Percentiles rank a stretch among this genome's conserved stretches.
Evolutionary conservation across 2,797 vertebrate genomes (phyloP).

Genomic region (Danio jaintianensis): DNA sequence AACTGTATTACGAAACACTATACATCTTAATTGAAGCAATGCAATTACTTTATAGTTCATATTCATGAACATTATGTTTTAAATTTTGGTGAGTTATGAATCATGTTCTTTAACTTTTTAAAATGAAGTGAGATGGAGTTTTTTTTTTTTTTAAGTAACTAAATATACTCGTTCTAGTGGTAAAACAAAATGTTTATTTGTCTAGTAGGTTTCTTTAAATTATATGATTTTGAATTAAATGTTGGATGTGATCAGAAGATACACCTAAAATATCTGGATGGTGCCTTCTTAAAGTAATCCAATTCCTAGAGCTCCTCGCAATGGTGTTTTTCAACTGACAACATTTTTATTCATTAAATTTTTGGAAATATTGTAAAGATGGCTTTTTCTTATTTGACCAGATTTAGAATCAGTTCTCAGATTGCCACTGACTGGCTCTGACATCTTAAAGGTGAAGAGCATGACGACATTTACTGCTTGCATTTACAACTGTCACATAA

Average conservation of each 20-base stretch:
- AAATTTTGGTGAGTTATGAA: not conserved
- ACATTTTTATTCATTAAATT: constrained; percentile 10
- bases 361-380: not conserved
- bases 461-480: too few relatives aligned
- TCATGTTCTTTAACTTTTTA: not conserved
- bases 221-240: not conserved
- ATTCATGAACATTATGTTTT: not conserved
- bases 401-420: not conserved
- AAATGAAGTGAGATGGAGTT: not conserved
- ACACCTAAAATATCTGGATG: not conserved
- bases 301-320: not conserved
- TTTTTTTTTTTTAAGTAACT: not conserved
- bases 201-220: not conserved
- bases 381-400: not conserved
- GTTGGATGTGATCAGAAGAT: constrained; percentile 1
- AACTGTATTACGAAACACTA: not conserved
- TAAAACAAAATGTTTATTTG: not conserved
- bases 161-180: not conserved
- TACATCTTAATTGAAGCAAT: not conserved
- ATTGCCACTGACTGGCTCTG: too few relatives aligned
- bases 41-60: not conserved
- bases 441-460: too few relatives aligned
- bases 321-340: constrained; percentile 6
- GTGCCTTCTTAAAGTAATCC: constrained; percentile 11
- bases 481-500: too few relatives aligned